Evolutionary conservation across 2,113 vertebrate species (phyloP), one percentile per base, ranked within the genome.

Genomic region (Tinamus guttatus): DNA sequence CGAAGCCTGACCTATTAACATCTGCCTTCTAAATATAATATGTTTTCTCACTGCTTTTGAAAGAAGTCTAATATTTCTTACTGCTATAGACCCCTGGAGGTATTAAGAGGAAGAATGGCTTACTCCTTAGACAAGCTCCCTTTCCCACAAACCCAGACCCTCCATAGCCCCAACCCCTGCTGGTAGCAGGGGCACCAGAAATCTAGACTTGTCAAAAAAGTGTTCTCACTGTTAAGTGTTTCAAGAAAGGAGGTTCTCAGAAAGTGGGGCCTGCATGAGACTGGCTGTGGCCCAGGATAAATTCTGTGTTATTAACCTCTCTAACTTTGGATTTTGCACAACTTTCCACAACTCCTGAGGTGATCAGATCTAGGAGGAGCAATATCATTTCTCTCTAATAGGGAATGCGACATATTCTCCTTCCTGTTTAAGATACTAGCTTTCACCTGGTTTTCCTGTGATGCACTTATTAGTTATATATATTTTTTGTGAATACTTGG

Each of bases 1-100:
- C 87, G 89, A 94, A 95, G 30, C 74, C 27, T 96, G 87, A 91
- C 81, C 83, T 95, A 95, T 51, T 85, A 92, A 95, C 4, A 27
- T 25, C 40, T 83, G 49, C 18, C 62, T 94, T 51, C 81, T 82
- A 67, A 94, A 94, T 41, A 65, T 24, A 21, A 36, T 45, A 65
- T 15, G 17, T 22, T 40, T 90, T 59, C 63, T 67, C 51, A 68
- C 4, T 13, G 62, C 78, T 51, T 80, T 45, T 88, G 93, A 93
- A 95, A 94, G 94, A 63, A 63, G 6, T 43, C 17, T 52, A 22
- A n/a, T 11, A 11, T 40, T 65, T 40, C 63, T 41, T 58, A 47
- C 47, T 67, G 22, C 77, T 49, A 74, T 78, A 82, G 71, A 73
- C 67, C 82, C 22, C 64, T 67, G 49, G 36, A 85, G 36, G 30